Conservation (phyloP, 2,113 vertebrate species). For the Stegastes partitus region DNA sequence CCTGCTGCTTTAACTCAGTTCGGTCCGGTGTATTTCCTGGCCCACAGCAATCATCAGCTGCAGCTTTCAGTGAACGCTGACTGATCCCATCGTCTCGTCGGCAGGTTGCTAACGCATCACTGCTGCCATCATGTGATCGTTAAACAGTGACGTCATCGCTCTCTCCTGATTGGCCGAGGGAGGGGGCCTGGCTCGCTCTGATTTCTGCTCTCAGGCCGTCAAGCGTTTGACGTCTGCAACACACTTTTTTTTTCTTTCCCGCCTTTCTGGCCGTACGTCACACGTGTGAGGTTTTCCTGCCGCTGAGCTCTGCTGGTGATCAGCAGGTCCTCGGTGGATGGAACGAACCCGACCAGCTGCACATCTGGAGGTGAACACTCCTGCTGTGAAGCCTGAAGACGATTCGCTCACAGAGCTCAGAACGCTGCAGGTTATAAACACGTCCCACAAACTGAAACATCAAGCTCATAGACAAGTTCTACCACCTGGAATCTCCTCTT, state of each 20-base stretch:
- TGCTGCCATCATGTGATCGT: constrained; percentile 13
- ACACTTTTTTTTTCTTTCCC: too few species aligned
- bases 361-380: neutral
- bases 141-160: constrained; percentile 42
- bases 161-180: constrained; percentile 51
- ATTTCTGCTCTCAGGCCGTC: constrained; percentile 43
- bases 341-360: constrained; percentile 25
- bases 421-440: neutral
- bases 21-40: neutral
- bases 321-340: constrained; percentile 21
- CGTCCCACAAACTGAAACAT: too few species aligned
- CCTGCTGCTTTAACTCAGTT: too few species aligned
- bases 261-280: constrained; percentile 37
- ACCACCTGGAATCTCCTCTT: too few species aligned
- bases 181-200: constrained; percentile 29
- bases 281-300: constrained; percentile 23
- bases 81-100: neutral
- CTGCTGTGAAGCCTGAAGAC: neutral
- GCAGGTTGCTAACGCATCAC: constrained; percentile 14
- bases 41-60: too few species aligned
- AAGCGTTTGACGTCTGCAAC: constrained; percentile 45
- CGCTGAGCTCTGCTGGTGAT: constrained; percentile 12
- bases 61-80: neutral
- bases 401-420: neutral
- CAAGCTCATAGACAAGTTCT: too few species aligned